A percentile compares a stretch with the other conserved stretches of the same genome.
Conservation (phyloP, 2,113 vertebrate species). For the Columba janthina region DNA sequence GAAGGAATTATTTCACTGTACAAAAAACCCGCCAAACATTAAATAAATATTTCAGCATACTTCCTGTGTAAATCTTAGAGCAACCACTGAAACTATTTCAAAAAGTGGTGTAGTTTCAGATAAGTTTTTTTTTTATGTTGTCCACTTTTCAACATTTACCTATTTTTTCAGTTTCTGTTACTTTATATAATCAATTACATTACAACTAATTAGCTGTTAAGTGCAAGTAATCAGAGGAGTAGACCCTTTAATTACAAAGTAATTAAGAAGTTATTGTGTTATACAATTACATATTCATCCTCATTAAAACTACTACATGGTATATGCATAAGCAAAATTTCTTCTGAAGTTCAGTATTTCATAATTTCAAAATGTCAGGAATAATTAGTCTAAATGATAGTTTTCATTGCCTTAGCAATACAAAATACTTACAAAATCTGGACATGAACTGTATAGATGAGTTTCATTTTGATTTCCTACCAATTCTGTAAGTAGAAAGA, state of each 20-base stretch:
- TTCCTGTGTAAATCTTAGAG: background rate
- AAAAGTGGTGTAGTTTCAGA: background rate
- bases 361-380: background rate
- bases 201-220: background rate
- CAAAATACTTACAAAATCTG: background rate
- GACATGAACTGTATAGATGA: background rate
- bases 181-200: background rate
- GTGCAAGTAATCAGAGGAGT: background rate
- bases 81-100: background rate
- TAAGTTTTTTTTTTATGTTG: background rate
- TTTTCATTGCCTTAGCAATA: background rate
- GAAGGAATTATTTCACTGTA: background rate
- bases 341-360: background rate
- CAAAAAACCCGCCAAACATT: background rate
- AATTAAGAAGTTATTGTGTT: slow-evolving; percentile 17
- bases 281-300: background rate
- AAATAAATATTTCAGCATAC: background rate
- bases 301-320: background rate
- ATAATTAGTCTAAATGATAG: background rate
- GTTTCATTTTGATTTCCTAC: background rate
- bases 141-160: background rate
- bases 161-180: background rate
- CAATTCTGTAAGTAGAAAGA: background rate
- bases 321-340: background rate
- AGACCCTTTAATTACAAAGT: slow-evolving; percentile 25